Percentiles rank a stretch among this genome's conserved stretches.
phyloP scores from a whole-genome alignment of 2,797 vertebrate genomes.

The Spinibarbus caldwelli region DNA sequence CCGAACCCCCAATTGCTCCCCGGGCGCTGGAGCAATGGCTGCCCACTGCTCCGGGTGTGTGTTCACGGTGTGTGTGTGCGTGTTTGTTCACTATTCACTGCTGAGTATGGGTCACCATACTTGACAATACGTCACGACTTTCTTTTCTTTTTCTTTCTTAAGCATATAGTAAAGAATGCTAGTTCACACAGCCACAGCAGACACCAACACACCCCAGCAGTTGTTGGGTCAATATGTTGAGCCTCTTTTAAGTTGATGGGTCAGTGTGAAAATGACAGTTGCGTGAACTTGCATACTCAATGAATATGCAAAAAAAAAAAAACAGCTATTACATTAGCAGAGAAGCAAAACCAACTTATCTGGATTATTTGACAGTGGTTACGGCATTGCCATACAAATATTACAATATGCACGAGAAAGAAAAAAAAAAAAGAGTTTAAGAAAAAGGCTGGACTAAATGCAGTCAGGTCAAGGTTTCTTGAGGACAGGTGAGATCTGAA shows the following conservation, averaged over 20 bases:
- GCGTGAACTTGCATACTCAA: not conserved
- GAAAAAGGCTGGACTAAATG: not conserved
- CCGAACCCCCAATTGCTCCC: too few relatives aligned
- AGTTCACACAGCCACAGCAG: not conserved
- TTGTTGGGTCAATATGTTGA: not conserved
- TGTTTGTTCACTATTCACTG: too few relatives aligned
- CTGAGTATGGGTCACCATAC: too few relatives aligned
- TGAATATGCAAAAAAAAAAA: not conserved
- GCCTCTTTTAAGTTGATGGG: not conserved
- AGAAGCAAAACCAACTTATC: not conserved
- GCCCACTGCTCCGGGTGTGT: too few relatives aligned
- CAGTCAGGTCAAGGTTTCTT: constrained; percentile 12
- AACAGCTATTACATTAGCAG: not conserved
- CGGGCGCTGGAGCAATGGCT: too few relatives aligned
- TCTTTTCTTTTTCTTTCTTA: too few relatives aligned
- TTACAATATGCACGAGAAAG: not conserved
- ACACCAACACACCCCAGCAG: constrained; percentile 7
- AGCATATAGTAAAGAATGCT: not conserved
- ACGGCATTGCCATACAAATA: not conserved
- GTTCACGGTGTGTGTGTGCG: too few relatives aligned
- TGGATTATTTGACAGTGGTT: not conserved
- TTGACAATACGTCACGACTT: too few relatives aligned
- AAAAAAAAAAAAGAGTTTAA: not conserved
- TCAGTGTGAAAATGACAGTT: not conserved
- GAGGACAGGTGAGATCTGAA: constrained; percentile 17